Evolutionary conservation across 2,888 invertebrate genomes (phyloP).

Genomic region (Andrena camellia): DNA sequence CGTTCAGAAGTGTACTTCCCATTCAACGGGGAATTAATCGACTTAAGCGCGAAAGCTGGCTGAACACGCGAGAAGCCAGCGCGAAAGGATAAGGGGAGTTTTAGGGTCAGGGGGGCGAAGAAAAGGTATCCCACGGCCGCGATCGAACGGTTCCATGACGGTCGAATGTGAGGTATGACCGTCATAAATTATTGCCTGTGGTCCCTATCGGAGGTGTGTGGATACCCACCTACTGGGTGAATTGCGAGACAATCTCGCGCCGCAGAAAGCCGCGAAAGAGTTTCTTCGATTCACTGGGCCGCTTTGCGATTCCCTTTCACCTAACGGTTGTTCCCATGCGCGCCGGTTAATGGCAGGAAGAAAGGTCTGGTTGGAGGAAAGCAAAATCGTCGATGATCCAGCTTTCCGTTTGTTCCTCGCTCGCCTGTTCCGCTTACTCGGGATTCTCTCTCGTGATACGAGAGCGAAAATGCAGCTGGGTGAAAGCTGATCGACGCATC

Average conservation of each 20-base stretch:
- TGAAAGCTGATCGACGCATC: constrained; percentile 51
- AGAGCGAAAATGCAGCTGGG: constrained; percentile 30
- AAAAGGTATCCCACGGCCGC: constrained; percentile 26
- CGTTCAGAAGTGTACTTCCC: neutral
- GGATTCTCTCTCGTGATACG: constrained; percentile 15
- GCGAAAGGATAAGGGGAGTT: constrained; percentile 5
- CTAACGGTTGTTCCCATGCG: constrained; percentile 73
- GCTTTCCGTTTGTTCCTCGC: constrained; percentile 13
- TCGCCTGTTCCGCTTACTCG: constrained; percentile 10
- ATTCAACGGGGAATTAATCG: neutral
- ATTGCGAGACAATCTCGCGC: constrained; percentile 67
- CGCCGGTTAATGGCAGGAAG: constrained; percentile 61
- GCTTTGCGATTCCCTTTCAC: constrained; percentile 71
- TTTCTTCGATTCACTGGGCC: constrained; percentile 68
- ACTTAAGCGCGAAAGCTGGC: neutral
- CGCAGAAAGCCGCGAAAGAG: constrained; percentile 61
- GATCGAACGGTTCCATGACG: constrained; percentile 29
- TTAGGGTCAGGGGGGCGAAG: neutral
- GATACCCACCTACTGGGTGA: constrained; percentile 51
- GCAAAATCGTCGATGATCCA: constrained; percentile 49
- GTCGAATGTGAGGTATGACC: constrained; percentile 45
- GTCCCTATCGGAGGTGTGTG: constrained; percentile 67
- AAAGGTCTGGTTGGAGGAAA: constrained; percentile 62
- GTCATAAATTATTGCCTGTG: constrained; percentile 61
- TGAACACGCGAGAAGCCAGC: neutral